Evolutionary conservation across 2,888 invertebrate genomes (phyloP), one percentile per base, ranked within the genome.

Genomic region (Pteria penguin): DNA sequence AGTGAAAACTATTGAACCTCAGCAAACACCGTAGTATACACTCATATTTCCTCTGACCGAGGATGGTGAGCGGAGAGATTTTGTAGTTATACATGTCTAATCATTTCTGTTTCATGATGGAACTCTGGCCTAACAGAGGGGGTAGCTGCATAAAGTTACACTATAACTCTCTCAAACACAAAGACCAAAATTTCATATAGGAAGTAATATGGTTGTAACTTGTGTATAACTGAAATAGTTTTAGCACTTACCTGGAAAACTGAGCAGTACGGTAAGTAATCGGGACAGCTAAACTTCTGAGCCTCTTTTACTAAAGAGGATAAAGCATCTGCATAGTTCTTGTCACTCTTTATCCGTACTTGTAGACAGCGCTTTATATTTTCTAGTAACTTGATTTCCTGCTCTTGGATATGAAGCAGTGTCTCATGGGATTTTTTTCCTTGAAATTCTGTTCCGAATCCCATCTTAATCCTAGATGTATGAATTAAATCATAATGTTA

Each of bases 351-450:
- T 91, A 97, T 95, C 93, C 97, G 96, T 84, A 95, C 95, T 84
- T 95, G 94, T 74, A 98, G 94, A 88, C 97, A 97, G 80, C 97
- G 94, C 89, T 96, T 96, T 95, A 98, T 97, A 81, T 95, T 95
- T 91, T 98, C 98, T 94, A 98, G 94, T 63, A 98, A 95, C 84
- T 97, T 94, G 75, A 98, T 94, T 93, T 98, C 98, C 26, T 97
- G 96, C 92, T 98, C 98, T 93, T 98, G 97, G 72, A 98, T 94
- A 78, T 95, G 95, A 86, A 98, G 94, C 86, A 98, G 94, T 82
- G 97, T 97, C 93, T 97, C 97, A 92, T 98, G 98, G 89, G 97
- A 96, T 84, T 95, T 95, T 90, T 96, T 95, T 87, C 97, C 96
- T 93, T 97, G 96, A 73, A 97, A 94, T 90, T 95, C 96, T 86